These are phyloP conservation scores for Lithophane ornitopus DNA, from an alignment of 2,888 invertebrate genomes.

Conservation along the genomic window DNA sequence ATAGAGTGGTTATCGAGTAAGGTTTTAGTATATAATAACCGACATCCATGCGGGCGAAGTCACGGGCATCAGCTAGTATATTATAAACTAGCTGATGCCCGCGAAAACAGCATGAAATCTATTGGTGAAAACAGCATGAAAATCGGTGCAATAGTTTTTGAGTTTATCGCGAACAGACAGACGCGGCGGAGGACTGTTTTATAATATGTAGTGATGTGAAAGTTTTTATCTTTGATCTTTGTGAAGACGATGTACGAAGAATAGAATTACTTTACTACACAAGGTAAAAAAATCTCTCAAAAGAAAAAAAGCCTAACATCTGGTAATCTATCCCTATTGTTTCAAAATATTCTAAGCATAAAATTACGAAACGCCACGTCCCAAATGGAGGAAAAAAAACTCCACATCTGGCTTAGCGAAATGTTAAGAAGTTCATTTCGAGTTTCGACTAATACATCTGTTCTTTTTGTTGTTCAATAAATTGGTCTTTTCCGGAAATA, in stretches of 20 bases:
- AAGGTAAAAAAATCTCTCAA: background rate
- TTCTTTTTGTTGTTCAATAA: slow-evolving; percentile 43
- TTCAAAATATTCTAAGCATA: slow-evolving; percentile 19
- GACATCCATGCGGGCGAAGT: too few relatives aligned
- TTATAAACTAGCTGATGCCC: too few relatives aligned
- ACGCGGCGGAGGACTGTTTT: too few relatives aligned
- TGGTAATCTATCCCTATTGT: slow-evolving; percentile 33
- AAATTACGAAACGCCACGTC: background rate
- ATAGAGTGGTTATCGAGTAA: too few relatives aligned
- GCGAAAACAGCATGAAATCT: too few relatives aligned
- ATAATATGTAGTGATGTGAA: too few relatives aligned
- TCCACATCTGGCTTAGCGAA: slow-evolving; percentile 41
- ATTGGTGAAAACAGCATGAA: too few relatives aligned
- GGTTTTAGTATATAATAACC: too few relatives aligned
- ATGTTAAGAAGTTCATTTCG: slow-evolving; percentile 5
- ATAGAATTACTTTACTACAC: background rate
- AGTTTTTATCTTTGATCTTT: background rate
- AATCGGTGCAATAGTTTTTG: too few relatives aligned
- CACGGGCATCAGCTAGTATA: too few relatives aligned
- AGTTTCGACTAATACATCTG: slow-evolving; percentile 45
- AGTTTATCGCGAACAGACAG: too few relatives aligned
- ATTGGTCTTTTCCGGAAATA: slow-evolving; percentile 51
- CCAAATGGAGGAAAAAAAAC: slow-evolving; percentile 13
- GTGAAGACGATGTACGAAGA: background rate
- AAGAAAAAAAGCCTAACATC: slow-evolving; percentile 16